Evolutionary conservation across 1,140 invertebrate species (phyloP), one percentile per base, ranked within the genome.

Genomic region (Euura saliciscinereae): DNA sequence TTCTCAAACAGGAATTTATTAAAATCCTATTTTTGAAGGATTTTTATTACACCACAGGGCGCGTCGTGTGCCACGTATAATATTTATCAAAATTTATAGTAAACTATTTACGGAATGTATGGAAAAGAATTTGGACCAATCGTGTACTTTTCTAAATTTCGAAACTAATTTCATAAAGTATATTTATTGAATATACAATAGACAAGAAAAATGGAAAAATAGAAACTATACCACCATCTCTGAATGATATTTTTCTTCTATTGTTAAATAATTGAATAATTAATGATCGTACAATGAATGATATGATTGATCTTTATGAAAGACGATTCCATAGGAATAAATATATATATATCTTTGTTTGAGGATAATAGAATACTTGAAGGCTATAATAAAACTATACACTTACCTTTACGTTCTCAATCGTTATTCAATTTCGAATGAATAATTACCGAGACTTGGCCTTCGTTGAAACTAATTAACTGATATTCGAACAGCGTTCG

Each of bases 101-200:
- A 28, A 28, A 28, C 43, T 67, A 28, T 11, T 13, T 67, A 44
- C 8, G 28, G 28, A 45, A 42, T 43, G 45, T 44, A 45, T 28
- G 10, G 43, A 46, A 42, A 68, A 45, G 43, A 28, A 72, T 67
- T 44, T 72, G 6, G 71, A 72, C 71, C 71, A 72, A 72, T 72
- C 28, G 44, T 45, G 65, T 45, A 72, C 28, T 44, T 67, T 72
- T 72, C 5, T 28, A 68, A 72, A 68, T 68, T 72, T 51, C 51
- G 45, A 42, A 45, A 43, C 6, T 46, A 6, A 44, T 67, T 72
- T 8, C 28, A 28, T 28, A 28, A 28, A 28, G 28, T 28, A 28
- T 28, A 28, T 28, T 28, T 28, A 28, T 28, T 28, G 28, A 28
- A 28, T 28, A 28, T 28, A 28, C n/a, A n/a, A n/a, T 28, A 28